These are phyloP conservation scores for Diaphora mendica DNA, from an alignment of 2,888 invertebrate genomes.

Conservation along the genomic window DNA sequence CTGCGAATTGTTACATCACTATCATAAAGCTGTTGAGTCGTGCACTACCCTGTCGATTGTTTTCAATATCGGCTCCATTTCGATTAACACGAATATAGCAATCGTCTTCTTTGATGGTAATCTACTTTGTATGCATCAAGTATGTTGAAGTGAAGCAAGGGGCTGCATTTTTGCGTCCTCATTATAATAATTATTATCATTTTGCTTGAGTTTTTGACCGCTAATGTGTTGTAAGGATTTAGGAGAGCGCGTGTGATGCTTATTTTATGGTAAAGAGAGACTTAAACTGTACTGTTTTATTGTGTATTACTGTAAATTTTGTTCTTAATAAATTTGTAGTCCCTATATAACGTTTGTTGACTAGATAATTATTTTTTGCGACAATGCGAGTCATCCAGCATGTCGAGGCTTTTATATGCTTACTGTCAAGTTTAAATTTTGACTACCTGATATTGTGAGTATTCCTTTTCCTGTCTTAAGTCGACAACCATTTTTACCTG, in stretches of 20 bases:
- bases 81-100: slow-evolving; percentile 83
- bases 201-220: slow-evolving; percentile 53
- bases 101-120: slow-evolving; percentile 78
- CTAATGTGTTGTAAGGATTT: slow-evolving; percentile 26
- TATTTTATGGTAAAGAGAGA: slow-evolving; percentile 16
- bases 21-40: slow-evolving; percentile 66
- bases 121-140: slow-evolving; percentile 71
- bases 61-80: slow-evolving; percentile 83
- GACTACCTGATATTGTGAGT: neutral
- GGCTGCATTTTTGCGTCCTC: slow-evolving; percentile 71
- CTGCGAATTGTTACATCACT: slow-evolving; percentile 49
- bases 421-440: neutral
- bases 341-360: neutral
- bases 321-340: neutral
- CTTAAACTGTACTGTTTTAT: neutral
- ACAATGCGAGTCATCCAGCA: neutral
- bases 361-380: neutral
- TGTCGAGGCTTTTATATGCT: neutral
- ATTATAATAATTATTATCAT: slow-evolving; percentile 75
- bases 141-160: slow-evolving; percentile 54
- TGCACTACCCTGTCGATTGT: slow-evolving; percentile 84
- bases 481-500: neutral
- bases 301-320: neutral
- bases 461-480: neutral
- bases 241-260: slow-evolving; percentile 20